phyloP scores from a whole-genome alignment of 2,888 invertebrate genomes.

The Drosophila tripunctata region DNA sequence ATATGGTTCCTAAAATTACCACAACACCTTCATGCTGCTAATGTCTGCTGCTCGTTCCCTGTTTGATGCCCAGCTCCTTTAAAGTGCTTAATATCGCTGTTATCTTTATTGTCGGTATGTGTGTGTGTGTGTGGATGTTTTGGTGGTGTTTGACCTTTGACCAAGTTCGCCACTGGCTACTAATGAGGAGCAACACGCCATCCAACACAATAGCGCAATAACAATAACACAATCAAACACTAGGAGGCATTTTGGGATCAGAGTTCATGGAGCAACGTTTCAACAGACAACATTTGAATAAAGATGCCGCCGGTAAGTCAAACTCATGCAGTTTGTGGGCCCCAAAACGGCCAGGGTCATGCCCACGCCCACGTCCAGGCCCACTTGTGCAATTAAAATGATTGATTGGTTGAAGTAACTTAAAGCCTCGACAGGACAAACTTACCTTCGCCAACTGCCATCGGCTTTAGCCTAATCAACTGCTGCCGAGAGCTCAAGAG shows the following conservation, averaged over 20 bases:
- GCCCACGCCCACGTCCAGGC: conserved; percentile 54
- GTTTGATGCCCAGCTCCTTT: neutral
- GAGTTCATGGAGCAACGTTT: conserved; percentile 15
- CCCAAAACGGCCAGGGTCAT: conserved; percentile 36
- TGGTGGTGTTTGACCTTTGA: conserved; percentile 12
- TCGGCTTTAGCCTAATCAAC: conserved; percentile 59
- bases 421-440: conserved; percentile 72
- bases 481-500: conserved; percentile 21
- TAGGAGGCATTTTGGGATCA: neutral
- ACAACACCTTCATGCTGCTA: conserved; percentile 84
- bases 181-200: conserved; percentile 33
- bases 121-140: too few relatives aligned
- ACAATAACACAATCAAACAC: conserved; percentile 2
- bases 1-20: conserved; percentile 96
- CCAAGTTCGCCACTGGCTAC: conserved; percentile 60
- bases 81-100: neutral
- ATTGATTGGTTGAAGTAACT: conserved; percentile 64
- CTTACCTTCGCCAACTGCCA: conserved; percentile 68
- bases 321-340: conserved; percentile 59
- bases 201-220: conserved; percentile 3
- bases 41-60: conserved; percentile 4
- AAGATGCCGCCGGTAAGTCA: conserved; percentile 76
- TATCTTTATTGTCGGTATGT: neutral
- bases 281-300: conserved; percentile 70
- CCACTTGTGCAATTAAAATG: conserved; percentile 47